Percentiles rank a stretch among this genome's conserved stretches.
Evolutionary conservation across 2,797 vertebrate genomes (phyloP).

Genomic region (Clarias pachynema): DNA sequence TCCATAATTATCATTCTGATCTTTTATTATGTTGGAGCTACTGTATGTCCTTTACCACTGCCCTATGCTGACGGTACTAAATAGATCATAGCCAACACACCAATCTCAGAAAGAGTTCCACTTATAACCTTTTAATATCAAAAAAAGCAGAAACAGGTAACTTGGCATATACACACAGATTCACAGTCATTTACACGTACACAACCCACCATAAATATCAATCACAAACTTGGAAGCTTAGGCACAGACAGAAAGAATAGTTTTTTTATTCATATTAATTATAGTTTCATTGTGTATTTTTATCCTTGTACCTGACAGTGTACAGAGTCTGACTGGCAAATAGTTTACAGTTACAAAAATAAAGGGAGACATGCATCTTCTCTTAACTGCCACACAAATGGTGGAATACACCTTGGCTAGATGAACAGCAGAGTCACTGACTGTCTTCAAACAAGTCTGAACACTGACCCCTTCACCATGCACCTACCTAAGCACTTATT

Average conservation of each 20-base stretch:
- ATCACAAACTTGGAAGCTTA: neutral
- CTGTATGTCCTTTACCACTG: conserved; percentile 72
- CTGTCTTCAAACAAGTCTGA: neutral
- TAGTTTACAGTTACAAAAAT: neutral
- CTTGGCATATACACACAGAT: neutral
- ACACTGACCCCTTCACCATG: neutral
- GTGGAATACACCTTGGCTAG: neutral
- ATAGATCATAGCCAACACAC: conserved; percentile 11
- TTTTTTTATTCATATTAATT: neutral
- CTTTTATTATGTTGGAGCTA: conserved; percentile 57
- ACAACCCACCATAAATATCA: neutral
- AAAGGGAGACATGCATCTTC: neutral
- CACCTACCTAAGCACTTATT: neutral
- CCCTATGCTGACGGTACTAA: conserved; percentile 68
- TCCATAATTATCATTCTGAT: conserved; percentile 77
- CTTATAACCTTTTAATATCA: neutral
- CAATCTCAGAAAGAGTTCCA: neutral
- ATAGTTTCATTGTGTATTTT: neutral
- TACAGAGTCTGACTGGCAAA: neutral
- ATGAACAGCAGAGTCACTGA: neutral
- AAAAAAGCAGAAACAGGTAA: neutral
- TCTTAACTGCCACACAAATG: neutral
- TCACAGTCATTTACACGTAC: neutral
- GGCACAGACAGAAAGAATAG: neutral
- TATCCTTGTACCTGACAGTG: too few relatives aligned